Evolutionary conservation across 1,140 invertebrate genomes (phyloP), one percentile per base, ranked within the genome.

Genomic region (Physella acuta): DNA sequence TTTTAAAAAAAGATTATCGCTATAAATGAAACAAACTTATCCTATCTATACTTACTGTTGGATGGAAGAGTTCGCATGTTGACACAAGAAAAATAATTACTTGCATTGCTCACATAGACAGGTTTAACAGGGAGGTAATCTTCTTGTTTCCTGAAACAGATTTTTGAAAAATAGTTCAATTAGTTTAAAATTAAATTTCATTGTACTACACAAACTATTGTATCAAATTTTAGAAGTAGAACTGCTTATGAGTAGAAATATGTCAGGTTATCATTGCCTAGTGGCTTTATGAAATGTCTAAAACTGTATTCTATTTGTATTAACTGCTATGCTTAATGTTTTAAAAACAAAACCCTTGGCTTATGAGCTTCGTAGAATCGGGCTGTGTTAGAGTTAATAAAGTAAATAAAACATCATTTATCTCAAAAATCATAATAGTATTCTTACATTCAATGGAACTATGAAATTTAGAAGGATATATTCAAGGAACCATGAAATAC

Each of bases 61-160:
- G 52, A 36, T 1, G 52, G 64, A 1, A 56, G 16, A 4, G 17
- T 36, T 55, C 64, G 33, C 2, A 33, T 3, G 30, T 36, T 67
- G 4, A 67, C 52, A 67, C 64, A 56, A 20, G 64, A 55, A 1
- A 26, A 28, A 26, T 67, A 67, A 36, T 26, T 67, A 3, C 14
- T 3, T 20, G 64, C 34, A 30, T 67, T 67, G 36, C 64, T 67
- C 3, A 67, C 39, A 49, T 33, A 67, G 1, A 67, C 24, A 36
- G 64, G 64, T 34, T 67, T 67, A 3, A 36, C 51, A 33, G 53
- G 30, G 16, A 67, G 52, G n/a, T 20, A 56, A 11, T 67, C 64
- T 28, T 67, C 64, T 39, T 67, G 51, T 28, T 67, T 67, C 0
- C 64, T 67, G 52, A 31, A 14, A 39, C n/a, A n/a, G n/a, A n/a